Percentiles rank a stretch among this genome's conserved stretches.
Evolutionary conservation across 2,113 vertebrate species (phyloP).

Genomic region (Grallaria varia): DNA sequence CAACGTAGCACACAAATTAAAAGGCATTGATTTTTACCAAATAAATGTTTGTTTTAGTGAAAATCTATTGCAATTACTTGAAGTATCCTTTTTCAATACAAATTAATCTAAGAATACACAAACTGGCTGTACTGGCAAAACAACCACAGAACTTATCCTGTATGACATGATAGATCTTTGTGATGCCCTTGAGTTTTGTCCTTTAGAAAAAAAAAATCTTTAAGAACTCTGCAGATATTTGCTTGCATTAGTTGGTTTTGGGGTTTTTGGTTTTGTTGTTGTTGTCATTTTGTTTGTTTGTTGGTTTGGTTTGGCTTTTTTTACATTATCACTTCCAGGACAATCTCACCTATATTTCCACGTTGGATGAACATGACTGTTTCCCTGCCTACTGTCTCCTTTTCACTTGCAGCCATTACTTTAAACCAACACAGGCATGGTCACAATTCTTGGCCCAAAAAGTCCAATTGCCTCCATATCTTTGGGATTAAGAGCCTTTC

Average conservation of each 20-base stretch:
- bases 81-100: constrained; percentile 18
- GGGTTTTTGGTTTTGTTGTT: no score
- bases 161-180: background rate
- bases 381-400: background rate
- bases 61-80: constrained; percentile 36
- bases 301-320: no score
- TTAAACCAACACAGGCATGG: background rate
- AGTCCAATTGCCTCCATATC: background rate
- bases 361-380: background rate
- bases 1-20: constrained; percentile 1
- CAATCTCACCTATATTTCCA: background rate
- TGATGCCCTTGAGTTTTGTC: background rate
- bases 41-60: background rate
- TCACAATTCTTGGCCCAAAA: background rate
- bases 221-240: background rate
- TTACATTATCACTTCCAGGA: background rate
- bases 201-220: background rate
- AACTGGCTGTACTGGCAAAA: background rate
- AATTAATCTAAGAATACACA: background rate
- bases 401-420: background rate
- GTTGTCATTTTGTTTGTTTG: no score
- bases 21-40: constrained; percentile 5
- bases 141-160: background rate
- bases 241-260: background rate
- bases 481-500: background rate